These are phyloP conservation scores for Megathymus violae DNA, from an alignment of 1,140 invertebrate species.

Conservation along the genomic window DNA sequence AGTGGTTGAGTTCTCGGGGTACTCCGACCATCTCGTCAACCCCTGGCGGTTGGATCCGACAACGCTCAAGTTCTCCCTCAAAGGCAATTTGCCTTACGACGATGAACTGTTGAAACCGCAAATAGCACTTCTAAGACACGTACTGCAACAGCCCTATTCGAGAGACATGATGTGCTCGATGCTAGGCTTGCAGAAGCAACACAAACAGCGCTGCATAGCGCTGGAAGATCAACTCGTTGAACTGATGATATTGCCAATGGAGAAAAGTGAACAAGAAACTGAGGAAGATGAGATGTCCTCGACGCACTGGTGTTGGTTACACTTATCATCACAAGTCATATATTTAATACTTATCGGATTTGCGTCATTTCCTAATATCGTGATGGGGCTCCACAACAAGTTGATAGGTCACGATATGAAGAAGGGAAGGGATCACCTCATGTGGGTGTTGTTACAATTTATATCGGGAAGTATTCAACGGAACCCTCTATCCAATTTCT, in stretches of 20 bases:
- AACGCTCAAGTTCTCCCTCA: constrained; percentile 94
- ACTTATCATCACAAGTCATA: constrained; percentile 97
- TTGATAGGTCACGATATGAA: constrained; percentile 91
- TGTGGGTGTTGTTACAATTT: constrained; percentile 99
- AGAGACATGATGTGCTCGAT: constrained; percentile 98
- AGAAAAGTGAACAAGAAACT: constrained; percentile 90
- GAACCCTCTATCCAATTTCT: constrained; percentile 94
- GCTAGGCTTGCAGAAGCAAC: constrained; percentile 96
- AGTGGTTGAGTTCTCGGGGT: constrained; percentile 95
- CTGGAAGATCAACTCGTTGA: constrained; percentile 97
- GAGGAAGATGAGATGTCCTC: constrained; percentile 87
- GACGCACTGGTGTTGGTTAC: constrained; percentile 95
- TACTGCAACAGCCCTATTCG: constrained; percentile 97
- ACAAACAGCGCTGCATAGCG: constrained; percentile 94
- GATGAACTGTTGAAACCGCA: constrained; percentile 95
- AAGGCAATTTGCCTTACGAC: constrained; percentile 96
- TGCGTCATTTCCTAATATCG: constrained; percentile 96
- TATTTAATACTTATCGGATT: constrained; percentile 98
- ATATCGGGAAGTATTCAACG: constrained; percentile 98
- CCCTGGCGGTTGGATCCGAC: constrained; percentile 96
- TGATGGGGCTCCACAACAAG: constrained; percentile 94
- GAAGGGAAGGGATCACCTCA: constrained; percentile 96
- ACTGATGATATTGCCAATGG: constrained; percentile 95
- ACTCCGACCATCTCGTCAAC: constrained; percentile 93
- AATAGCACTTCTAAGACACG: constrained; percentile 93